phyloP scores from a whole-genome alignment of 2,113 vertebrate species.

The Mus musculus region DNA sequence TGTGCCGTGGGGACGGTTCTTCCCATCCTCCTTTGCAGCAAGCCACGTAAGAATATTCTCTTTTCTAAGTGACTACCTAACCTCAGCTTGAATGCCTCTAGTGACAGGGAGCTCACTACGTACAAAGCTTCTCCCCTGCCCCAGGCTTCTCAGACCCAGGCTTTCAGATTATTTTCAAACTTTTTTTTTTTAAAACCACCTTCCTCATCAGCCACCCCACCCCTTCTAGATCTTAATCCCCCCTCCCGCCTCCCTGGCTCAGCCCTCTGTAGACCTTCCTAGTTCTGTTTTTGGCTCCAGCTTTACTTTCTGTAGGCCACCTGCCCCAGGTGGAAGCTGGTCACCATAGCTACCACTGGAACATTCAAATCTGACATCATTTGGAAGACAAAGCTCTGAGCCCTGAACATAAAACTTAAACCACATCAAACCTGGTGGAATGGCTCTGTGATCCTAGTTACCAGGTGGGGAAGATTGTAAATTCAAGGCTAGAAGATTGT shows the following conservation, averaged over 20 bases:
- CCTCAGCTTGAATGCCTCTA: not conserved
- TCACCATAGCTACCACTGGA: not conserved
- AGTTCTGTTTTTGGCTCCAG: not conserved
- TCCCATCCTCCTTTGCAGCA: not conserved
- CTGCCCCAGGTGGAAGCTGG: not conserved
- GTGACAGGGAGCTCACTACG: not conserved
- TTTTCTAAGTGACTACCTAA: not conserved
- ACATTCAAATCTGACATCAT: not conserved
- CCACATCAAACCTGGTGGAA: too few relatives aligned
- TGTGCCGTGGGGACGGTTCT: rapidly evolving
- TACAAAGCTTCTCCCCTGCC: not conserved
- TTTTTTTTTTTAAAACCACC: not conserved
- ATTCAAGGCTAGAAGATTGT: not conserved
- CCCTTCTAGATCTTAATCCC: not conserved
- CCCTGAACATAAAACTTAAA: not conserved
- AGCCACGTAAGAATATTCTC: rapidly evolving
- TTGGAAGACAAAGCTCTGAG: not conserved
- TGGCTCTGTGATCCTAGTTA: not conserved
- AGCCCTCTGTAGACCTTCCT: not conserved
- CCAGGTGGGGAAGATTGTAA: not conserved
- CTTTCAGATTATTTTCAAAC: not conserved
- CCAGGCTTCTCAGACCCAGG: not conserved
- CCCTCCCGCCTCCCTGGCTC: not conserved
- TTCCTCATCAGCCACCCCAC: too few relatives aligned
- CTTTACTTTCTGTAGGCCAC: not conserved